Evolutionary conservation across 2,113 vertebrate species (phyloP).

Genomic region (rat (Rattus norvegicus)): DNA sequence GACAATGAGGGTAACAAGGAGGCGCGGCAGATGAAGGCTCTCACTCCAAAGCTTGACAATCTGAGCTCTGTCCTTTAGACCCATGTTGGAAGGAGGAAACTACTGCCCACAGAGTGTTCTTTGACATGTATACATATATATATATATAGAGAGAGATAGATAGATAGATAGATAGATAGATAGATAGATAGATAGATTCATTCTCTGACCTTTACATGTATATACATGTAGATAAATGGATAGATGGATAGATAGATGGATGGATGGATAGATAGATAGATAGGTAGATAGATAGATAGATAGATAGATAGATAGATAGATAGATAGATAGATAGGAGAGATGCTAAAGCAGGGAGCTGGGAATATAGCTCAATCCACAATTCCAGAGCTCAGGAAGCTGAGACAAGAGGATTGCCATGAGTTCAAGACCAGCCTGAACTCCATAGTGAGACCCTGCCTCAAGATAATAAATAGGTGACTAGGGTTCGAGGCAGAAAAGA

Average conservation of each 20-base stretch:
- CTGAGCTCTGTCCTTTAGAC: too few species aligned
- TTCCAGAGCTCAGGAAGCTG: not conserved
- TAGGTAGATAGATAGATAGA: not conserved
- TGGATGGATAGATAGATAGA: not conserved
- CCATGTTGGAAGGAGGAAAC: not conserved
- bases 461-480: not conserved
- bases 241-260: too few species aligned
- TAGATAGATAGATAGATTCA: too few species aligned
- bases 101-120: not conserved
- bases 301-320: too few species aligned
- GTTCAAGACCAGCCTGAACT: not conserved
- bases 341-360: not conserved
- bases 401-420: not conserved
- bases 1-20: not conserved
- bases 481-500: too few species aligned
- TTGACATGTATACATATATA: too few species aligned
- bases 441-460: not conserved
- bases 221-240: not conserved
- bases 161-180: too few species aligned
- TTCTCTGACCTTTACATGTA: not conserved
- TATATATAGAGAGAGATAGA: too few species aligned
- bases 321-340: not conserved
- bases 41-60: not conserved
- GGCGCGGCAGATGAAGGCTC: not conserved
- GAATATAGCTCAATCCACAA: not conserved